Evolutionary conservation across 2,113 vertebrate species (phyloP), one percentile per base, ranked within the genome.

Genomic region (Chelonoidis abingdonii): DNA sequence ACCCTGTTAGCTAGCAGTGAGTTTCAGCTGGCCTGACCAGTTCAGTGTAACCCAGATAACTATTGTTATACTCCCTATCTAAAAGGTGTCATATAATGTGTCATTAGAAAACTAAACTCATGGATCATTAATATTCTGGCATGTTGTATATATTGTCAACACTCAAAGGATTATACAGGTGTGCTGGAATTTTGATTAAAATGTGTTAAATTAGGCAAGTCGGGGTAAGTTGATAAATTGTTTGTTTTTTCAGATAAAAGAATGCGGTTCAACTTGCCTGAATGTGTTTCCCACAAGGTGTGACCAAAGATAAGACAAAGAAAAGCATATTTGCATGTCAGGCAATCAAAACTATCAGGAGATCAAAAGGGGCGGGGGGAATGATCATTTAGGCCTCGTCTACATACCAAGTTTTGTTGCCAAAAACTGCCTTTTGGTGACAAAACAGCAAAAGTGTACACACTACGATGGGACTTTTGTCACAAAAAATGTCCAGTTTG

Each of bases 341-440:
- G 35, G 35, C 16, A n/a, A 69, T 19, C 35, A 69, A n/a, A 69
- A 10, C 35, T 9, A 69, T 38, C 7, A 3, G 65, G 65, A 69
- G 16, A 69, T 19, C 8, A 69, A n/a, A 4, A 1, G 17, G 16
- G 35, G 35, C 2, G 17, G 5, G 17, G 8, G 10, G 19, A n/a
- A 69, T 21, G 65, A n/a, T 69, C 65, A 69, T 35, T n/a, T n/a
- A 59, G 19, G 52, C 19, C 6, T 21, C 21, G 52, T 53, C 17
- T 53, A 53, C 52, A 53, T 19, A 53, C 19, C 52, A 53, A 53
- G 52, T 53, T 53, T 53, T 53, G 52, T 53, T 1, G 19, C 52
- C 6, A 53, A 53, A 53, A 53, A 53, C 52, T 53, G 52, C 52
- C 52, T 53, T 53, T 21, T 53, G 19, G 52, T 7, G 19, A 53